A percentile compares a stretch with the other conserved stretches of the same genome.
Conservation (phyloP, 2,797 vertebrate genomes). For the Octomys mimax region DNA sequence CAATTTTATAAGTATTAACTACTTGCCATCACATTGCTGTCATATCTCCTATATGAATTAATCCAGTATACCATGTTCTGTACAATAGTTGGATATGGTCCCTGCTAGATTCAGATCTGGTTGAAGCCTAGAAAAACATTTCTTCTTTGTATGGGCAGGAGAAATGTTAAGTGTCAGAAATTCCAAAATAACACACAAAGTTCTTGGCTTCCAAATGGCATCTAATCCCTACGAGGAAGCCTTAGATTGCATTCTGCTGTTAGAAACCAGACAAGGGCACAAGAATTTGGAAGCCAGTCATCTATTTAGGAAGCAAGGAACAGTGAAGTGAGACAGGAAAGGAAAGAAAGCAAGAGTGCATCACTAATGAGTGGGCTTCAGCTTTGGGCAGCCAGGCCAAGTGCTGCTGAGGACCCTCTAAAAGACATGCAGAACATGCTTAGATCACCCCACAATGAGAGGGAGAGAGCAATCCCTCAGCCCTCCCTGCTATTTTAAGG, state of each 20-base stretch:
- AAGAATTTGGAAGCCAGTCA: neutral
- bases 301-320: conserved; percentile 1
- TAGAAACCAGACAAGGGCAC: conserved; percentile 23
- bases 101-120: conserved; percentile 17
- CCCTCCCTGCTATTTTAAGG: neutral
- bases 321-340: neutral
- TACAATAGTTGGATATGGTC: neutral
- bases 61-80: neutral
- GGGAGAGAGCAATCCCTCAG: neutral
- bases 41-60: neutral
- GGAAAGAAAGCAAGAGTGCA: neutral
- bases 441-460: neutral
- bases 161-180: neutral
- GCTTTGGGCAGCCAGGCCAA: neutral
- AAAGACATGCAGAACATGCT: neutral
- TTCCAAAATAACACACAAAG: neutral
- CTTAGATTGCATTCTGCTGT: neutral
- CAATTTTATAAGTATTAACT: neutral
- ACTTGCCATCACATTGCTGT: neutral
- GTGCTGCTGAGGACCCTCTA: neutral
- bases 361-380: neutral
- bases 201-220: neutral
- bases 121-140: conserved; percentile 1
- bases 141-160: neutral
- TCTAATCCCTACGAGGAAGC: neutral